Evolutionary conservation across 2,888 invertebrate genomes (phyloP), one percentile per base, ranked within the genome.

Genomic region (Lamproptera curius): DNA sequence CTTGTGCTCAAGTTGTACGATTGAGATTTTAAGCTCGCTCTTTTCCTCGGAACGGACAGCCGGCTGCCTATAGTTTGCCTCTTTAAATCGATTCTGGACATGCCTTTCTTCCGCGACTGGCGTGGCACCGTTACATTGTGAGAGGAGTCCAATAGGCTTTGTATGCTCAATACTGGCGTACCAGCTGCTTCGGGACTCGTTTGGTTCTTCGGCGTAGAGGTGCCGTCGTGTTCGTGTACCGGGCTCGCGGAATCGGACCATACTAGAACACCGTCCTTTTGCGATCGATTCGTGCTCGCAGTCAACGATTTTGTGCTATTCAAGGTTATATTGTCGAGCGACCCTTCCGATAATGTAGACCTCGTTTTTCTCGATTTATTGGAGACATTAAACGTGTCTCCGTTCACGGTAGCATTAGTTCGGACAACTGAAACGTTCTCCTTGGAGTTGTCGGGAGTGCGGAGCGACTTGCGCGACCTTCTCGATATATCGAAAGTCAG

Each of bases 91-190:
- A 41, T 8, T 15, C 15, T 42, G 3, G 11, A 14, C 8, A 62
- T 69, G 1, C 42, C 26, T 57, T 42, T 47, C 56, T 23, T 34
- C 63, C 8, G 42, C 1, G 65, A 51, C 14, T 34, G 52, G 2
- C 50, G 56, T 1, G 62, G 64, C 1, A 47, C 33, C 2, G 56
- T 37, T 0, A 73, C 69, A 33, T 59, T 66, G 8, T 61, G 65
- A 17, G 71, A 74, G 1, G 76, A 69, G 34, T 81, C 65, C 14
- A 86, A 47, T 2, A 86, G 60, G 35, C 67, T 73, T 52, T 76
- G 76, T 8, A 85, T 83, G 51, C 66, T 77, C 0, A 85, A 56
- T 1, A 85, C 68, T 0, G 86, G 86, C 1, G 86, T 86, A 1
- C 66, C 67, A 1, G 63, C 63, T 31, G 73, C 76, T 28, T 67